A percentile compares a stretch with the other conserved stretches of the same genome.
Conservation (phyloP, 2,113 vertebrate genomes). For the Serilophus lunatus region DNA sequence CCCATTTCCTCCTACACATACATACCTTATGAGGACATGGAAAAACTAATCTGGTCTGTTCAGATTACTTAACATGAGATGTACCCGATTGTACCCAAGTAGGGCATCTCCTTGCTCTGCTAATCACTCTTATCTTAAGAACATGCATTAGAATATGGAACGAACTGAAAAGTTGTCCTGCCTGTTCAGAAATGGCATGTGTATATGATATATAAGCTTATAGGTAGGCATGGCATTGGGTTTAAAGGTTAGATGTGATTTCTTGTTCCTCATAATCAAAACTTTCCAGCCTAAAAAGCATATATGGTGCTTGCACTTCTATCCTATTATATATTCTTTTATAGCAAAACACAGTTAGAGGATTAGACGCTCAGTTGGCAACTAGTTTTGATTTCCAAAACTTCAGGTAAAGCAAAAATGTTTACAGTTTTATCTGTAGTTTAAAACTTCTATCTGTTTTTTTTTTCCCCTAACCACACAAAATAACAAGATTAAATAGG, state of each 20-base stretch:
- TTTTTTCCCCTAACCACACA: not conserved
- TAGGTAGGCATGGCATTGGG: not conserved
- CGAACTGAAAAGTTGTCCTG: not conserved
- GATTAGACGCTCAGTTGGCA: not conserved
- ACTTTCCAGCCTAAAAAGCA: not conserved
- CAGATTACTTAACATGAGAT: not conserved
- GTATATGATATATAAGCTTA: not conserved
- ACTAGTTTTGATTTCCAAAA: not conserved
- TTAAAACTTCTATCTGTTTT: not conserved
- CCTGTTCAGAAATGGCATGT: not conserved
- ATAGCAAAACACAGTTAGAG: not conserved
- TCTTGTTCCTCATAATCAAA: not conserved
- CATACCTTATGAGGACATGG: not conserved
- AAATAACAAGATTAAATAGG: slow-evolving; percentile 44
- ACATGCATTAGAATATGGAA: not conserved
- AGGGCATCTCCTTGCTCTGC: slow-evolving; percentile 30
- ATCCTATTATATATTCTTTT: not conserved
- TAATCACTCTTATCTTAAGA: slow-evolving; percentile 16
- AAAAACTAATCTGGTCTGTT: slow-evolving; percentile 48
- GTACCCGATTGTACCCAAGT: not conserved
- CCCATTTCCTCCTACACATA: not conserved
- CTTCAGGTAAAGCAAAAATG: not conserved
- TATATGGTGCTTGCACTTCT: not conserved
- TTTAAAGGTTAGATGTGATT: not conserved
- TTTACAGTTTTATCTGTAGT: not conserved